These are phyloP conservation scores for Myotis planiceps DNA, from an alignment of 2,797 vertebrate species.

Conservation along the genomic window DNA sequence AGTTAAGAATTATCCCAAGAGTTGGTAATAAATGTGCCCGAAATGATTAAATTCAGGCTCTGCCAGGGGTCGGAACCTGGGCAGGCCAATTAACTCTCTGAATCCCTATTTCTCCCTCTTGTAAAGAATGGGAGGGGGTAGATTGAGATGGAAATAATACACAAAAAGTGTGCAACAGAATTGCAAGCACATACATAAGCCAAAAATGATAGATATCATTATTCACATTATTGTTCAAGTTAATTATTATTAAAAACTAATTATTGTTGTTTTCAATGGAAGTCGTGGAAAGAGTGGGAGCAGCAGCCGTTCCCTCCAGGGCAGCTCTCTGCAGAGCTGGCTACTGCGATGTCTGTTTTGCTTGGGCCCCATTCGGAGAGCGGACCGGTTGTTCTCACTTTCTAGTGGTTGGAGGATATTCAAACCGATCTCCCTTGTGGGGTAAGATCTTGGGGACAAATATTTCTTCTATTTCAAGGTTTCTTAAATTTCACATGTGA, in stretches of 20 bases:
- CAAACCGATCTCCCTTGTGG: slow-evolving; percentile 76
- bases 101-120: not conserved
- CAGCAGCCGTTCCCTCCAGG: not conserved
- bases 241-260: not conserved
- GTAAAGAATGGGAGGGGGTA: not conserved
- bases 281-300: not conserved
- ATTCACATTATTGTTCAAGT: not conserved
- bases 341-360: slow-evolving; percentile 50
- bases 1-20: not conserved
- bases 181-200: not conserved
- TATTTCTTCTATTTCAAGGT: slow-evolving; percentile 80
- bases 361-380: slow-evolving; percentile 29
- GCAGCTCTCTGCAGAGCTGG: not conserved
- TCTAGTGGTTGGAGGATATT: slow-evolving; percentile 62
- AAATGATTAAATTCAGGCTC: not conserved
- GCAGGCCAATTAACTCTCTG: not conserved
- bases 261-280: not conserved
- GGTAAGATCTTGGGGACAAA: slow-evolving; percentile 81
- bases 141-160: not conserved
- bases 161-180: not conserved
- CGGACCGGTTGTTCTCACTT: slow-evolving; percentile 31
- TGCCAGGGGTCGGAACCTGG: not conserved
- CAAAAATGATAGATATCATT: not conserved
- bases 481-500: slow-evolving; percentile 81
- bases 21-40: not conserved